phyloP scores from a whole-genome alignment of 2,113 vertebrate species.

The Poeciliopsis turrubarensis region DNA sequence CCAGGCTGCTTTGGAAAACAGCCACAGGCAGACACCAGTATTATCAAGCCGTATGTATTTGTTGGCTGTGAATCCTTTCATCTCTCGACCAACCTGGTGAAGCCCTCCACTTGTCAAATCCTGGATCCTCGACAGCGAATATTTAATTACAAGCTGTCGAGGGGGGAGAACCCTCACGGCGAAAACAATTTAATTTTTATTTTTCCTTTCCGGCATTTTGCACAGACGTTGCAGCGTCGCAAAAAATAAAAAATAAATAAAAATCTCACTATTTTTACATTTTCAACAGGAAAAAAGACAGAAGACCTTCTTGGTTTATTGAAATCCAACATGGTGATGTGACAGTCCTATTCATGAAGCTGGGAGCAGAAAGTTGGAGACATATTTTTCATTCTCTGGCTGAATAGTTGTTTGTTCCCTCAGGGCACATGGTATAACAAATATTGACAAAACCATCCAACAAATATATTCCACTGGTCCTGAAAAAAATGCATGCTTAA shows the following conservation, averaged over 20 bases:
- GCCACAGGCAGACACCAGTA: slow-evolving; percentile 5
- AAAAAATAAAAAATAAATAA: background rate
- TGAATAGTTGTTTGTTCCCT: background rate
- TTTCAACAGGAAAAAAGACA: background rate
- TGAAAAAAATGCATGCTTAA: background rate
- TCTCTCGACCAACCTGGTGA: slow-evolving; percentile 3
- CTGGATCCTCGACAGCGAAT: slow-evolving; percentile 1
- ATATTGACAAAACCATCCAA: background rate
- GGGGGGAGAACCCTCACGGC: background rate
- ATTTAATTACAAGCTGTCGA: slow-evolving; percentile 33
- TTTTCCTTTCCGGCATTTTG: background rate
- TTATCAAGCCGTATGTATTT: slow-evolving; percentile 3
- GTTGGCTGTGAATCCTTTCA: background rate
- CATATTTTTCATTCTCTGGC: background rate
- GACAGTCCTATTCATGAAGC: background rate
- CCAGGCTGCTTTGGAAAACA: background rate
- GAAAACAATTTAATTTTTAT: background rate
- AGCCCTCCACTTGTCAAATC: slow-evolving; percentile 2
- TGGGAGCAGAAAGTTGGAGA: background rate
- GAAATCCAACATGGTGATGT: background rate
- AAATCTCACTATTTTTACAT: background rate
- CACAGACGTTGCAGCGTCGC: background rate
- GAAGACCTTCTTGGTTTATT: accelerated
- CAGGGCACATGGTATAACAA: background rate
- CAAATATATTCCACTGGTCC: no score